Base-by-base conservation (phyloP, 1,140 invertebrate genomes). In the Diplogasteroides magnus region DNA sequence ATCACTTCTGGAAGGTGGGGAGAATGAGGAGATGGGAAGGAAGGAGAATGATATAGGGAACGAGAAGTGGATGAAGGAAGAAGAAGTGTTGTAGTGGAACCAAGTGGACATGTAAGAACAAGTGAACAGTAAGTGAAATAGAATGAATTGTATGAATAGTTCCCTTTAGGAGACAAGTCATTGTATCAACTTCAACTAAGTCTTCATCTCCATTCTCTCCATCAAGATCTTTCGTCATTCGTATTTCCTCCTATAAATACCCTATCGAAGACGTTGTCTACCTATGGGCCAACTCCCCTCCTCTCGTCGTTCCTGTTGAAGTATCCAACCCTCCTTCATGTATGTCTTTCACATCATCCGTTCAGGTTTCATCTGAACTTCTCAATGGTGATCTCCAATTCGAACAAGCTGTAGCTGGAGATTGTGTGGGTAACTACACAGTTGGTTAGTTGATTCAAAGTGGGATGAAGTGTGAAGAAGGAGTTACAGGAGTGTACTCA, bases 241-340 rank as follows among this genome's bases (percentile, higher is more conserved):
- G 67, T 28, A 48, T 78, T 48, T 68, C 72, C 6, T 48, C 37
- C 78, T 77, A 79, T 62, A 69, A 37, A 26, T 81, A 81, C 60
- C 61, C 75, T 19, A 71, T 81, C 13, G 80, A 80, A 25, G 79
- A 81, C 61, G 72, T 81, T 23, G 78, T 77, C 25, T 82, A 82
- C 63, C 67, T 81, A n/a, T 81, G 79, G 79, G 78, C 79, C 11
- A 81, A 82, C 57, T 76, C 74, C 15, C 80, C 80, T 1, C 79
- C 79, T 14, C 68, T 67, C 14, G 71, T 82, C 11, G 74, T 74
- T 15, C 80, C 79, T 2, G 74, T 81, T 28, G 79, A 81, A 74
- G 77, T 81, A 25, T 67, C 61, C 31, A 32, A 62, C 13, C 60
- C 67, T 14, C 25, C 0, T 23, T 61, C 28, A 25, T 15, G 37